Percentiles rank a stretch among this genome's conserved stretches.
These are phyloP conservation scores for Elysia crispata DNA, from an alignment of 2,888 invertebrate species.

Conservation along the genomic window DNA sequence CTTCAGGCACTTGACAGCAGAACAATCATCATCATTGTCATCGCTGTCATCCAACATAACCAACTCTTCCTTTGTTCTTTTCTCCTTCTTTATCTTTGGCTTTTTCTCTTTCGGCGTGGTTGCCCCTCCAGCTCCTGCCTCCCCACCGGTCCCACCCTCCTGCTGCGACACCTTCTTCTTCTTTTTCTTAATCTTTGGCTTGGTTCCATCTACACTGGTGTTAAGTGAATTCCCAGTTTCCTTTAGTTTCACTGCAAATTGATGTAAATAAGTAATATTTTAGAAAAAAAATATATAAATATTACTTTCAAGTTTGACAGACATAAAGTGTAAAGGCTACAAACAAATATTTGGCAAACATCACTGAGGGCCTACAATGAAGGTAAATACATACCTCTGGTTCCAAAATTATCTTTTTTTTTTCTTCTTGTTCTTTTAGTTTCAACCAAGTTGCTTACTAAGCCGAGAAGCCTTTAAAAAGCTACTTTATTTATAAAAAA, in stretches of 20 bases:
- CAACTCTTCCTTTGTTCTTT: constrained; percentile 59
- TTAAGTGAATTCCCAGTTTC: constrained; percentile 6
- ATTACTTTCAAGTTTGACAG: background rate
- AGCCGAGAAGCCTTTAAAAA: too few relatives aligned
- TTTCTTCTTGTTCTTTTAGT: too few relatives aligned
- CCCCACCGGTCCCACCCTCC: constrained; percentile 11
- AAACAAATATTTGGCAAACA: too few relatives aligned
- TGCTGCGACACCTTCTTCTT: constrained; percentile 44
- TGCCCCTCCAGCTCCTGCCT: constrained; percentile 32
- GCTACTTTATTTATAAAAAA: too few relatives aligned
- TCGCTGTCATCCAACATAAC: constrained; percentile 67
- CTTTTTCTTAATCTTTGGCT: constrained; percentile 55
- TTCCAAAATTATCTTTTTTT: too few relatives aligned
- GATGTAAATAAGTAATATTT: background rate
- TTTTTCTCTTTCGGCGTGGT: constrained; percentile 55
- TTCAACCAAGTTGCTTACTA: too few relatives aligned
- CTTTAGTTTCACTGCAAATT: constrained; percentile 41
- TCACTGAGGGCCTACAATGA: too few relatives aligned
- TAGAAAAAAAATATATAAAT: background rate
- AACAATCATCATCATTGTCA: constrained; percentile 72
- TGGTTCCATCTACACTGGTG: constrained; percentile 42
- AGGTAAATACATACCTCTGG: too few relatives aligned
- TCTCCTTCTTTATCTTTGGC: constrained; percentile 65
- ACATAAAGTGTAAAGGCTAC: background rate
- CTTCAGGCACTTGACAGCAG: constrained; percentile 74